phyloP scores from a whole-genome alignment of 2,888 invertebrate genomes.

The Lucinisca nassula region DNA sequence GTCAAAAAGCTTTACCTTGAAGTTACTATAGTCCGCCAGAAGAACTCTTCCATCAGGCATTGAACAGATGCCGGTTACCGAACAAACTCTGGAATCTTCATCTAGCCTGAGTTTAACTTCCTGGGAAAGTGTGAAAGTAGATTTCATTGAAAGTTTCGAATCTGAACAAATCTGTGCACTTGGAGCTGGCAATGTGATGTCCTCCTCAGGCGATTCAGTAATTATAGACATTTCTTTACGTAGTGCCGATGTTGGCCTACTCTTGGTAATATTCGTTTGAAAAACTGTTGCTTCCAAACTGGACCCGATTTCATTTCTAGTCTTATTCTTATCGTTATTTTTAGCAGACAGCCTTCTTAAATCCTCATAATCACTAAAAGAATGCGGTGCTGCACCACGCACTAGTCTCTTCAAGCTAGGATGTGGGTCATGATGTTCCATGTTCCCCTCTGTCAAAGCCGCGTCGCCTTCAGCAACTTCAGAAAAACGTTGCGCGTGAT shows the following conservation, averaged over 20 bases:
- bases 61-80: constrained; percentile 30
- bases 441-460: neutral
- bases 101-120: constrained; percentile 23
- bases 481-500: too few species aligned
- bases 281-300: neutral
- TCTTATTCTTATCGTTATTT: neutral
- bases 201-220: neutral
- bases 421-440: neutral
- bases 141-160: neutral
- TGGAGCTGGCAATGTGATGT: neutral
- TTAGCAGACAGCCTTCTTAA: neutral
- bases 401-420: neutral
- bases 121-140: neutral
- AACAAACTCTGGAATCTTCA: constrained; percentile 33
- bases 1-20: constrained; percentile 54
- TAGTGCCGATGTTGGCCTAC: neutral
- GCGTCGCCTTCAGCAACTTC: too few species aligned
- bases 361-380: neutral
- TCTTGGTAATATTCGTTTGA: neutral
- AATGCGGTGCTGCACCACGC: neutral
- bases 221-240: neutral
- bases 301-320: neutral
- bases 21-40: constrained; percentile 44
- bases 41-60: constrained; percentile 41
- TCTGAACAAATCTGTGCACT: neutral